These are phyloP conservation scores for Podarcis muralis DNA, from an alignment of 2,113 vertebrate genomes.

Conservation along the genomic window DNA sequence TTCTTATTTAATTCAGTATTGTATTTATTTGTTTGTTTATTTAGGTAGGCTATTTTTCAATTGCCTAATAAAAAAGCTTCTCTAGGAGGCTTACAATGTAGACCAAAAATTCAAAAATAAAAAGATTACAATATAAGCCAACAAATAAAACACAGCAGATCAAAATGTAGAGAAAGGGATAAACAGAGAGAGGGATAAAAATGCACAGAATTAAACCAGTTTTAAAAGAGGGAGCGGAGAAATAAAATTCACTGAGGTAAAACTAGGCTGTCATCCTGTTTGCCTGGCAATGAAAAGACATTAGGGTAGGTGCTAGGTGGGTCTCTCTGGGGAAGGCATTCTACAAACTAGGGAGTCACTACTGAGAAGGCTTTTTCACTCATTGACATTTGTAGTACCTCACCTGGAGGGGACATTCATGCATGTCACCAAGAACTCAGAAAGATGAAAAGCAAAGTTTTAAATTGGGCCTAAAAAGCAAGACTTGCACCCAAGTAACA, in stretches of 20 bases:
- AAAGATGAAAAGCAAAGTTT: not conserved
- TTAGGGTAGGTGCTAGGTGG: not conserved
- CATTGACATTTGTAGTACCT: not conserved
- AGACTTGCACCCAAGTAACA: not conserved
- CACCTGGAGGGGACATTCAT: not conserved
- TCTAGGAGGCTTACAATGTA: not conserved
- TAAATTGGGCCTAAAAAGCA: not conserved
- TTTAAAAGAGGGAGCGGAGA: not conserved
- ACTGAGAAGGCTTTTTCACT: no score
- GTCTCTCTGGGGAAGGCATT: not conserved
- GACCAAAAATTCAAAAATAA: not conserved
- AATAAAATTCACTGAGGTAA: not conserved
- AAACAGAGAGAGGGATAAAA: not conserved
- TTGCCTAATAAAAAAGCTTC: not conserved
- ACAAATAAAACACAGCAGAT: not conserved
- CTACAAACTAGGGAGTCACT: not conserved
- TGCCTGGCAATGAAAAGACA: not conserved
- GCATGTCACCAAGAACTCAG: not conserved
- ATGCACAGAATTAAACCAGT: not conserved
- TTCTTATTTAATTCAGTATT: not conserved
- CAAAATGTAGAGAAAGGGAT: not conserved
- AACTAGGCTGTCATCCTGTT: not conserved
- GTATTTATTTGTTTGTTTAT: not conserved
- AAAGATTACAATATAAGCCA: not conserved
- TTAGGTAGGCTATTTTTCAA: not conserved